Percentiles rank a stretch among this genome's conserved stretches.
These are phyloP conservation scores for Tachycineta bicolor DNA, from an alignment of 2,113 vertebrate species.

Conservation along the genomic window DNA sequence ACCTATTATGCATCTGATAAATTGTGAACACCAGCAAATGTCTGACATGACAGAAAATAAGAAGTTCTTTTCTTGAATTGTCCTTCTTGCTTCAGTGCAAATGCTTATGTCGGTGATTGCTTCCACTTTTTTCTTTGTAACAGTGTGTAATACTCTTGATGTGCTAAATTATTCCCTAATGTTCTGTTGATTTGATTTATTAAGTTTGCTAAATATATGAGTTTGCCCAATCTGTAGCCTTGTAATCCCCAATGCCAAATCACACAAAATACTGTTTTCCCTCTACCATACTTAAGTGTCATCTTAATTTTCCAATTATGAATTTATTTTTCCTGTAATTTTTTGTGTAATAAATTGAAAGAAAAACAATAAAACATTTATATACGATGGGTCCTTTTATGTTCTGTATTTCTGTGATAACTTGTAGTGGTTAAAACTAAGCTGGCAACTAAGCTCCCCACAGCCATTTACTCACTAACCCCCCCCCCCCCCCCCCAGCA, in stretches of 20 bases:
- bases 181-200: background rate
- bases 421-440: background rate
- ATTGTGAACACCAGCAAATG: background rate
- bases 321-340: background rate
- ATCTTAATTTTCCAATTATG: background rate
- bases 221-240: background rate
- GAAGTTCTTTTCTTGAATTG: background rate
- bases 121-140: background rate
- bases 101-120: background rate
- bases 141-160: background rate
- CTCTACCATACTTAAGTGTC: background rate
- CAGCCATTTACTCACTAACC: background rate
- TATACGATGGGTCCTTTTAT: background rate
- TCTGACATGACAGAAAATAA: background rate
- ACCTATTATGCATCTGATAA: background rate
- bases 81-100: background rate
- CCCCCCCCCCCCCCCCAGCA: rapidly evolving
- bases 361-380: background rate
- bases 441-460: background rate
- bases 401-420: background rate
- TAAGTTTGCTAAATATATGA: background rate
- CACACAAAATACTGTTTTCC: background rate
- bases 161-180: background rate
- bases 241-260: background rate
- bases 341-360: background rate